These are phyloP conservation scores for Ramphastos sulfuratus DNA, from an alignment of 2,113 vertebrate species.

Conservation along the genomic window DNA sequence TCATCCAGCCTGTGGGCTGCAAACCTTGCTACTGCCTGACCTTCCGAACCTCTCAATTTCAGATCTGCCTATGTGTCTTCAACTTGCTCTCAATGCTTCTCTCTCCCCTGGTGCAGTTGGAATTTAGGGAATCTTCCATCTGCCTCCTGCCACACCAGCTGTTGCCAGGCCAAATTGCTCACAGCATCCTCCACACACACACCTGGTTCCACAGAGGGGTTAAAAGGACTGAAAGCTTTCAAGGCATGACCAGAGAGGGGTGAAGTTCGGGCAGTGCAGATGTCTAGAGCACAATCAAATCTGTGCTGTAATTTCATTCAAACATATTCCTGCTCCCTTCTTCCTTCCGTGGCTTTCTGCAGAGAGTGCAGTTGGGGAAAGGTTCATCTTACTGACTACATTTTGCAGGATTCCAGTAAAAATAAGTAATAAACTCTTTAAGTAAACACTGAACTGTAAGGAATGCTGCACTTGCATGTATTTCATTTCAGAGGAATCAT, in stretches of 20 bases:
- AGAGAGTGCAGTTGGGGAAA: constrained; percentile 21
- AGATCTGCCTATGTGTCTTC: rapidly evolving
- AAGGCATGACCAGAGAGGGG: background rate
- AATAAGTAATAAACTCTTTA: constrained; percentile 66
- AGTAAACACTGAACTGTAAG: constrained; percentile 55
- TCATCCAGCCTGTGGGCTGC: background rate
- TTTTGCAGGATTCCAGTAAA: constrained; percentile 61
- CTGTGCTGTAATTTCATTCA: constrained; percentile 51
- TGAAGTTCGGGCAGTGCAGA: background rate
- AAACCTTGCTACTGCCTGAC: background rate
- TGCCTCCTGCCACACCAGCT: background rate
- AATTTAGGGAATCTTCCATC: background rate
- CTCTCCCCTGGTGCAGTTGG: rapidly evolving
- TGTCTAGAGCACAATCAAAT: constrained; percentile 27
- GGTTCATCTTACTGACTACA: constrained; percentile 43
- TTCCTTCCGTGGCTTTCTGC: constrained; percentile 22
- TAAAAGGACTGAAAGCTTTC: background rate
- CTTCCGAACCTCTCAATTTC: background rate
- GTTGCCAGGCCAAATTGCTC: background rate
- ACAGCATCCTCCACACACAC: background rate
- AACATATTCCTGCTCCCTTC: constrained; percentile 13
- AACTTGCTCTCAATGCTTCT: background rate
- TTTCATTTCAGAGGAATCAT: constrained; percentile 44
- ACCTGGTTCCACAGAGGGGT: background rate
- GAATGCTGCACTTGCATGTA: constrained; percentile 45